These are phyloP conservation scores for Xylocopa sonorina DNA, from an alignment of 1,140 invertebrate species.

Conservation along the genomic window DNA sequence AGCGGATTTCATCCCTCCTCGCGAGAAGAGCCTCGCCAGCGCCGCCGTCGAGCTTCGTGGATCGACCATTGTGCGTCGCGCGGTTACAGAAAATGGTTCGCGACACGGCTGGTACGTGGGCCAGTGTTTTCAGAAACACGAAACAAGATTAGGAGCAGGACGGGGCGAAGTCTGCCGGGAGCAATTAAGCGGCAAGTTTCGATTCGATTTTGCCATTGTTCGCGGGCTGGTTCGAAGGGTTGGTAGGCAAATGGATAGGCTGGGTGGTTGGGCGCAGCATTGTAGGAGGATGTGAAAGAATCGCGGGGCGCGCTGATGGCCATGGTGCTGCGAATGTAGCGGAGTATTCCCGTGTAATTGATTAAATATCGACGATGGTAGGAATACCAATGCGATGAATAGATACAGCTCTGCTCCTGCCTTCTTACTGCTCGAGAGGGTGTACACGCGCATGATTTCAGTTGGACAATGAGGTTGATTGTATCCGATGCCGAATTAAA, in stretches of 20 bases:
- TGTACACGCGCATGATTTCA: no score
- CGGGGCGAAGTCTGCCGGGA: not conserved
- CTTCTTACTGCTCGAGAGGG: no score
- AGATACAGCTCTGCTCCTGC: no score
- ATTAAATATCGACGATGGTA: not conserved
- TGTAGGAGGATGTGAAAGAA: not conserved
- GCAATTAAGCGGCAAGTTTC: constrained; percentile 50
- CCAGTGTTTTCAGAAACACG: constrained; percentile 48
- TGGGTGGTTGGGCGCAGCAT: not conserved
- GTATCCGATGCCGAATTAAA: no score
- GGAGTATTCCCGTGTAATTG: not conserved
- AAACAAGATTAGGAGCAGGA: constrained; percentile 32
- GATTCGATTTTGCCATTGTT: constrained; percentile 39
- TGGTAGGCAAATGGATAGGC: constrained; percentile 3
- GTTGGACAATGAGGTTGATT: no score
- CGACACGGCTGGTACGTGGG: not conserved
- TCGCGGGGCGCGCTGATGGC: not conserved
- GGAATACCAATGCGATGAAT: not conserved
- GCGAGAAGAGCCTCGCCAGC: constrained; percentile 51
- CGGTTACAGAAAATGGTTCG: constrained; percentile 19
- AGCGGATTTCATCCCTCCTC: constrained; percentile 74
- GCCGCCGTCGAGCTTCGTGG: constrained; percentile 33
- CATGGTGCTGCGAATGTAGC: not conserved
- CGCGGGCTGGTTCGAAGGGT: not conserved
- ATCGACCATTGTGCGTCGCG: constrained; percentile 26